Conservation (phyloP, 2,797 vertebrate species). For the Gadopsis bispinosus region DNA sequence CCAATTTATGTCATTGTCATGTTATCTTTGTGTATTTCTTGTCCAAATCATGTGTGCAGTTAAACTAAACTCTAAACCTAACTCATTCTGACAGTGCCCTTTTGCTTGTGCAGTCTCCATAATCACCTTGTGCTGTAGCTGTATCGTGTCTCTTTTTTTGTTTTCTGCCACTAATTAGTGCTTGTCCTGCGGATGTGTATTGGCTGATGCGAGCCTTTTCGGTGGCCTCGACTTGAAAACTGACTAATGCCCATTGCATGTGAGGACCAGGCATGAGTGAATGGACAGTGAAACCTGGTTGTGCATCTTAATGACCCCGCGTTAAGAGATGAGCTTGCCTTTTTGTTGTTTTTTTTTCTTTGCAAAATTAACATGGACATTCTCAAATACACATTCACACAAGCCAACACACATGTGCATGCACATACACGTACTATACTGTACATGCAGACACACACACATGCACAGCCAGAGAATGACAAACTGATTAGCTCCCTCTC, state of each 20-base stretch:
- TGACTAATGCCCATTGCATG: constrained; percentile 14
- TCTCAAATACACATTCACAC: constrained; percentile 19
- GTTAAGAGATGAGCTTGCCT: constrained; percentile 34
- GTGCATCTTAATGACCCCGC: constrained; percentile 37
- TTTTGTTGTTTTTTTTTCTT: constrained; percentile 12
- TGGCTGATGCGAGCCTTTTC: constrained; percentile 8
- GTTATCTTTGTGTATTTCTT: background rate
- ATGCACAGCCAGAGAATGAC: constrained; percentile 59
- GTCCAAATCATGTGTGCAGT: background rate
- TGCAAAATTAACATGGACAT: constrained; percentile 28
- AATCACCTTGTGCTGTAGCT: background rate
- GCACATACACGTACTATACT: constrained; percentile 6
- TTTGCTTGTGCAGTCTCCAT: constrained; percentile 11
- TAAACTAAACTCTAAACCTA: constrained; percentile 6
- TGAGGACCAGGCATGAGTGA: constrained; percentile 20
- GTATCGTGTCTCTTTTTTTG: background rate
- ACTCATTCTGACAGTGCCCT: background rate
- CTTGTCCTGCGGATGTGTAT: constrained; percentile 22
- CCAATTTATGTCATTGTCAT: constrained; percentile 9
- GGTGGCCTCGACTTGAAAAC: constrained; percentile 17
- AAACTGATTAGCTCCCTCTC: constrained; percentile 81
- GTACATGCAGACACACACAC: constrained; percentile 33
- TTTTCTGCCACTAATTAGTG: constrained; percentile 27
- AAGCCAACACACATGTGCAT: background rate
- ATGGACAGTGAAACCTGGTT: constrained; percentile 4